Evolutionary conservation across 2,113 vertebrate genomes (phyloP).

Genomic region (Cyanoderma ruficeps): DNA sequence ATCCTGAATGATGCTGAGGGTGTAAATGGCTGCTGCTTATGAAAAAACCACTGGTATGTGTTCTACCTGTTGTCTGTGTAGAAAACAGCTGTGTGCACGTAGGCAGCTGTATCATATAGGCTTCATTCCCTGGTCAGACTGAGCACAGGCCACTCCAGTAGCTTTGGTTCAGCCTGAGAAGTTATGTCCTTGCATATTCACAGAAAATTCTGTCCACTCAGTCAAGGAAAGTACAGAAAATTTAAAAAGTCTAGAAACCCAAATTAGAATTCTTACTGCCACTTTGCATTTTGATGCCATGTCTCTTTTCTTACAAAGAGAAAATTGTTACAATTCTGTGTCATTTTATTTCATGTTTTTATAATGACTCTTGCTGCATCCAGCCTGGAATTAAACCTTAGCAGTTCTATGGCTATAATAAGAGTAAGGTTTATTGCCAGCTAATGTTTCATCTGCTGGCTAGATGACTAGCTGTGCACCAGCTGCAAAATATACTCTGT

Average conservation of each 20-base stretch:
- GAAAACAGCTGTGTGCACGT: not conserved
- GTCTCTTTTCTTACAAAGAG: not conserved
- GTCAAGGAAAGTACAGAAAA: not conserved
- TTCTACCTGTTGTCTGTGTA: not conserved
- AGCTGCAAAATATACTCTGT: constrained; percentile 48
- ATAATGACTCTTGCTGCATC: not conserved
- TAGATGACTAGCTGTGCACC: constrained; percentile 50
- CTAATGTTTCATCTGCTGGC: constrained; percentile 43
- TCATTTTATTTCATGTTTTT: constrained; percentile 3
- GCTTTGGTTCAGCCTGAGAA: not conserved
- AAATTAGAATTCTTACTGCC: not conserved
- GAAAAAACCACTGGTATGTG: not conserved
- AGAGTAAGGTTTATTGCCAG: constrained; percentile 39
- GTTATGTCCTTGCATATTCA: not conserved
- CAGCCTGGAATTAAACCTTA: constrained; percentile 11
- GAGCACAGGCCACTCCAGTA: not conserved
- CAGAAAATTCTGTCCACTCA: not conserved
- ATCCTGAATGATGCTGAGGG: rapidly evolving
- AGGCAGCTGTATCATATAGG: not conserved
- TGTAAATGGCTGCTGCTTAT: not conserved
- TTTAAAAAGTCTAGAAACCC: not conserved
- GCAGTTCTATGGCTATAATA: not conserved
- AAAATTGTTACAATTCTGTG: not conserved
- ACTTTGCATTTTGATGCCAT: not conserved
- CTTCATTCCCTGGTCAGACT: not conserved